These are phyloP conservation scores for Ctenopoma multispine DNA, from an alignment of 2,797 vertebrate species.

Conservation along the genomic window DNA sequence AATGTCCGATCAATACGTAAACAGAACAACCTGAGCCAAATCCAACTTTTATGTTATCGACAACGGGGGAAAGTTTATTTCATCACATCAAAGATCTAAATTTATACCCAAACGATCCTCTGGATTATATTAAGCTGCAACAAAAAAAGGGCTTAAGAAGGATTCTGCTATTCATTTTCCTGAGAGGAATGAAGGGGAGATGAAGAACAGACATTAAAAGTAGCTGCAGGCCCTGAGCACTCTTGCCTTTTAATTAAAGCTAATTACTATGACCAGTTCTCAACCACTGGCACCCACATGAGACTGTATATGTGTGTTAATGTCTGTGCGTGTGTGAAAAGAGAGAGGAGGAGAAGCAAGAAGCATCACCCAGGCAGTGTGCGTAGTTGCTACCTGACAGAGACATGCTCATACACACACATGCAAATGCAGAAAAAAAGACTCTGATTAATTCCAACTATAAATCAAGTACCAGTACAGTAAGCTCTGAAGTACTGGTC, in stretches of 20 bases:
- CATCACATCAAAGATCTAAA: constrained; percentile 18
- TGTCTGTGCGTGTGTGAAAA: constrained; percentile 4
- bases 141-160: constrained; percentile 58
- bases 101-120: constrained; percentile 31
- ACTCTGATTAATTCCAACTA: constrained; percentile 32
- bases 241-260: constrained; percentile 73
- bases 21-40: neutral
- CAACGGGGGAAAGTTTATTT: constrained; percentile 1
- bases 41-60: neutral
- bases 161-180: constrained; percentile 45
- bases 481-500: constrained; percentile 24
- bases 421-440: constrained; percentile 18
- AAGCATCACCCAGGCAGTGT: constrained; percentile 11
- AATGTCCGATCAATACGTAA: neutral
- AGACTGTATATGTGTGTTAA: constrained; percentile 29
- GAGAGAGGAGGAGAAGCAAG: constrained; percentile 6
- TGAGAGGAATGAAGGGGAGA: constrained; percentile 28
- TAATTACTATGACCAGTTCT: constrained; percentile 70
- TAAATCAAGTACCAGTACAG: constrained; percentile 35
- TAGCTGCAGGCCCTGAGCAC: constrained; percentile 22
- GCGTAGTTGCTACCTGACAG: constrained; percentile 23
- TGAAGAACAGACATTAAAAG: constrained; percentile 32
- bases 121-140: constrained; percentile 24
- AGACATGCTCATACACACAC: constrained; percentile 24
- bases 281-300: constrained; percentile 45